Percentiles rank a stretch among this genome's conserved stretches.
phyloP scores from a whole-genome alignment of 2,888 invertebrate species.

The Oeneis ivallda region DNA sequence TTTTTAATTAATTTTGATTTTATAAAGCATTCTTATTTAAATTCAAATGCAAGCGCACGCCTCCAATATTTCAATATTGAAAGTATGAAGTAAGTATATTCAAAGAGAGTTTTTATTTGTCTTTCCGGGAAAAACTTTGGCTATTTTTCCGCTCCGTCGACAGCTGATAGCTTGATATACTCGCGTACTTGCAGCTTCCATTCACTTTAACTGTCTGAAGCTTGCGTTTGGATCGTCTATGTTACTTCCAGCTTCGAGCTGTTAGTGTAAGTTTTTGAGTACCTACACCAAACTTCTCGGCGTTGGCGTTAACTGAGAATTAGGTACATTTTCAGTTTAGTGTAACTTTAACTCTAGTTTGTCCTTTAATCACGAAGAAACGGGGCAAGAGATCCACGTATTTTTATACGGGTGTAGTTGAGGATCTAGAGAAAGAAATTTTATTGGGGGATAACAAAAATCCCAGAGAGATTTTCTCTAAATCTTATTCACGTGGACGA shows the following conservation, averaged over 20 bases:
- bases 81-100: not conserved
- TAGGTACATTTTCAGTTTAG: no score
- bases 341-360: no score
- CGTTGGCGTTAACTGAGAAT: no score
- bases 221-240: not conserved
- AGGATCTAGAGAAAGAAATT: no score
- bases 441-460: no score
- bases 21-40: no score
- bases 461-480: no score
- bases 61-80: not conserved
- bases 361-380: no score
- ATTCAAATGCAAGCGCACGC: not conserved
- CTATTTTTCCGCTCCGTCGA: conserved; percentile 6
- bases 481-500: no score
- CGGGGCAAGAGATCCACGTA: no score
- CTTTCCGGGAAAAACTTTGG: not conserved
- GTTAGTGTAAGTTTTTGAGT: not conserved
- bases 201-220: conserved; percentile 6
- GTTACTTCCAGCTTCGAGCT: not conserved
- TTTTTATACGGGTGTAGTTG: no score
- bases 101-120: conserved; percentile 4
- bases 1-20: no score
- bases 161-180: conserved; percentile 3
- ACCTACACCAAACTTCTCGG: not conserved
- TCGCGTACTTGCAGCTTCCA: not conserved